A percentile compares a stretch with the other conserved stretches of the same genome.
Evolutionary conservation across 37 sponge, comb jelly and placozoan species (phyloP).

Genomic region (Beroe forskalii): DNA sequence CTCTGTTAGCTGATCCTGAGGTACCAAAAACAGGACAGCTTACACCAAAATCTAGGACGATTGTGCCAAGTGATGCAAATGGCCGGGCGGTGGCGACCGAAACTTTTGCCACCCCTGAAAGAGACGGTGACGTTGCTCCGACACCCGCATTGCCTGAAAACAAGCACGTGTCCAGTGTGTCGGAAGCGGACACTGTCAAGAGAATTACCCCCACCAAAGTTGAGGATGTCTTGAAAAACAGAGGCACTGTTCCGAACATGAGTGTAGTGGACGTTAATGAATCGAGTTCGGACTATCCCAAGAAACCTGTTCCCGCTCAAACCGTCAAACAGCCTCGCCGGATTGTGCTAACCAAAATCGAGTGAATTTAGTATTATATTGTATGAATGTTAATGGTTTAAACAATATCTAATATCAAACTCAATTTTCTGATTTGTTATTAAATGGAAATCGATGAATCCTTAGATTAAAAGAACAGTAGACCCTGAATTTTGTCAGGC

Average conservation of each 20-base stretch:
- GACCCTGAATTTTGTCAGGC: no score
- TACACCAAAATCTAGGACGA: no score
- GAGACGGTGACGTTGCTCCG: not conserved
- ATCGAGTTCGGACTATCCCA: not conserved
- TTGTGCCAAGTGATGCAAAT: no score
- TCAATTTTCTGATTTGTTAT: no score
- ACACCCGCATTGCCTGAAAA: not conserved
- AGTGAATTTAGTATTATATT: no score
- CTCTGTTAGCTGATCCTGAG: no score
- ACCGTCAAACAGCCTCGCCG: not conserved
- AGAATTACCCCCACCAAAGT: not conserved
- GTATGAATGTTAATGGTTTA: no score
- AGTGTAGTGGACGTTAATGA: not conserved
- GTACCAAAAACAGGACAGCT: no score
- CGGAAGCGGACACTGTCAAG: not conserved
- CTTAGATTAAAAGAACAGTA: no score
- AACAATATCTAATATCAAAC: no score
- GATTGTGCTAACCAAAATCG: conserved; percentile 18
- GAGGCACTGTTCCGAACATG: not conserved
- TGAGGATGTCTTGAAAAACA: not conserved
- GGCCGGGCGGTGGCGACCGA: not conserved
- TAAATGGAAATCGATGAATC: no score
- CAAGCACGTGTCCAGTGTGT: no score
- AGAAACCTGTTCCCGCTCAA: not conserved
- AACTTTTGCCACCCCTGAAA: not conserved